These are phyloP conservation scores for Leptinotarsa lineolata DNA, from an alignment of 1,140 invertebrate species.

Conservation along the genomic window DNA sequence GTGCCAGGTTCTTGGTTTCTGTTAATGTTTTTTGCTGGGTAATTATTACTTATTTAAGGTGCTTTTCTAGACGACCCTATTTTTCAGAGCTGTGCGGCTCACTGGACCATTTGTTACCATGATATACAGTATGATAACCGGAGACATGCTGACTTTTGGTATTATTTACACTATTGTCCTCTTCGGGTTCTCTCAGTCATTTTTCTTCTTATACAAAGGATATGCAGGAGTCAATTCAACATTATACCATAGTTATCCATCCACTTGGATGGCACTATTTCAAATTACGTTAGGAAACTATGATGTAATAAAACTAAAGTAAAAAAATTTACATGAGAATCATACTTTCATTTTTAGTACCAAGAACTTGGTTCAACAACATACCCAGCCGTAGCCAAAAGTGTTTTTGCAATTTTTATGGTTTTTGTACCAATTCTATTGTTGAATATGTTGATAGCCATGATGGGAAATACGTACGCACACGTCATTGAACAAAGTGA, in stretches of 20 bases:
- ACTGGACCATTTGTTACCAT: slow-evolving; percentile 98
- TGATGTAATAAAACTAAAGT: slow-evolving; percentile 72
- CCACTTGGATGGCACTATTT: slow-evolving; percentile 96
- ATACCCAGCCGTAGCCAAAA: slow-evolving; percentile 89
- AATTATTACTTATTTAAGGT: slow-evolving; percentile 39
- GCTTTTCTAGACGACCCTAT: neutral
- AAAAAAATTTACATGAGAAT: neutral
- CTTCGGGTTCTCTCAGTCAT: slow-evolving; percentile 94
- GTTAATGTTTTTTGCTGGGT: slow-evolving; percentile 99
- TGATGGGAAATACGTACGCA: slow-evolving; percentile 99
- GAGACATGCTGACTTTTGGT: slow-evolving; percentile 96
- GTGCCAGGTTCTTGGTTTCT: slow-evolving; percentile 96
- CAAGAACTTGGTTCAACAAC: slow-evolving; percentile 84
- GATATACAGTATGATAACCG: slow-evolving; percentile 97
- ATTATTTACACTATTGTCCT: slow-evolving; percentile 94
- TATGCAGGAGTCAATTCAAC: slow-evolving; percentile 80
- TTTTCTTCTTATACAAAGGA: slow-evolving; percentile 95
- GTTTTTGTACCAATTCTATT: slow-evolving; percentile 94
- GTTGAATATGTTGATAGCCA: slow-evolving; percentile 97
- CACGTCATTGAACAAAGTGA: slow-evolving; percentile 97
- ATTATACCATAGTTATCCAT: slow-evolving; percentile 81
- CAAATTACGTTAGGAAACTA: slow-evolving; percentile 98
- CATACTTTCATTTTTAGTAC: slow-evolving; percentile 70
- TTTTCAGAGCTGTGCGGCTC: slow-evolving; percentile 80
- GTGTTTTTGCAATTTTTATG: slow-evolving; percentile 96